Percentiles rank a stretch among this genome's conserved stretches.
These are phyloP conservation scores for Formicarius rufipectus DNA, from an alignment of 2,113 vertebrate genomes.

Conservation along the genomic window DNA sequence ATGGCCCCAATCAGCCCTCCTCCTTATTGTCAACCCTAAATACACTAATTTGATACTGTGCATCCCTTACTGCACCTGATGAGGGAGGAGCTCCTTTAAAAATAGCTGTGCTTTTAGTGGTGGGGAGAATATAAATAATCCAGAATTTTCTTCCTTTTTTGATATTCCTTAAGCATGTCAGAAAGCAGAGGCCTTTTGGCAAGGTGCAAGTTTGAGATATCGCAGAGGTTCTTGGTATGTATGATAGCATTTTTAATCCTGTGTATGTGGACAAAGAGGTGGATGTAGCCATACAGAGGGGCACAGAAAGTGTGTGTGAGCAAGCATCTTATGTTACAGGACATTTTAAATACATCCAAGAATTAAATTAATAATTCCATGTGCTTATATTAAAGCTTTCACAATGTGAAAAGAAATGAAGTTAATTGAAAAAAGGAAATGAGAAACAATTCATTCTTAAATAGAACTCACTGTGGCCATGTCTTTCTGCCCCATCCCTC, in stretches of 20 bases:
- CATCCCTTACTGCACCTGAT: not conserved
- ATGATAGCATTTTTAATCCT: not conserved
- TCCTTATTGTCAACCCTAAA: not conserved
- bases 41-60: not conserved
- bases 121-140: conserved; percentile 14
- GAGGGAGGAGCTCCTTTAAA: not conserved
- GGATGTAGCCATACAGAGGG: not conserved
- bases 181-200: not conserved
- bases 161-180: conserved; percentile 7
- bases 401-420: not conserved
- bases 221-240: not conserved
- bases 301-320: rapidly evolving
- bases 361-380: conserved; percentile 37
- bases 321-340: not conserved
- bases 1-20: not conserved
- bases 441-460: not conserved
- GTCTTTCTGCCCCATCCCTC: not conserved
- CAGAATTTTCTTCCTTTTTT: not conserved
- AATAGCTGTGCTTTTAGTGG: not conserved
- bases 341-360: conserved; percentile 7
- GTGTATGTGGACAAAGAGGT: not conserved
- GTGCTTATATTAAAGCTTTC: conserved; percentile 33
- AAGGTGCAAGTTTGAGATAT: conserved; percentile 23
- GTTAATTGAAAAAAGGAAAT: not conserved
- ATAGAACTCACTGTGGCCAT: not conserved